These are phyloP conservation scores for Menidia menidia DNA, from an alignment of 2,797 vertebrate genomes.

Conservation along the genomic window DNA sequence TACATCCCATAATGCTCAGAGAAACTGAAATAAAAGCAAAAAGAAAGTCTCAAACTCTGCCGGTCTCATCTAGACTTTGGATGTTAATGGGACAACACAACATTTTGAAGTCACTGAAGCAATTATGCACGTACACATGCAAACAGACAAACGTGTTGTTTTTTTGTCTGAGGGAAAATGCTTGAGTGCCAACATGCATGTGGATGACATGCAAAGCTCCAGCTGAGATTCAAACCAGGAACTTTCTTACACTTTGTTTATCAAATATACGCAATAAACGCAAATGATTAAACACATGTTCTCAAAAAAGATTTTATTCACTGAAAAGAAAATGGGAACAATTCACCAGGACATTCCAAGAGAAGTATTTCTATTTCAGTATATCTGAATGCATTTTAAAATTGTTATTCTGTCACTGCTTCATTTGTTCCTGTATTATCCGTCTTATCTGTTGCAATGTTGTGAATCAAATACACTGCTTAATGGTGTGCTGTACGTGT, in stretches of 20 bases:
- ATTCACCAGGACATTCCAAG: constrained; percentile 21
- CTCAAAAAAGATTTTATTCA: constrained; percentile 9
- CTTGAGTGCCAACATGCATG: too few relatives aligned
- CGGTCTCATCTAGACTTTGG: not conserved
- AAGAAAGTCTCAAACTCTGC: too few relatives aligned
- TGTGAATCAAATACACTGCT: not conserved
- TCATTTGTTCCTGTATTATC: not conserved
- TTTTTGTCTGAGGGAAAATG: too few relatives aligned
- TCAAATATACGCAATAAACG: not conserved
- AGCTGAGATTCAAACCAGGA: too few relatives aligned
- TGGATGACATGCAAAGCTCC: too few relatives aligned
- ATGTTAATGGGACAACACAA: not conserved
- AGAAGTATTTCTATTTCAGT: constrained; percentile 30
- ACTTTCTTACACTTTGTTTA: not conserved
- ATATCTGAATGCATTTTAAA: constrained; percentile 22
- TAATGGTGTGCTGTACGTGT: constrained; percentile 3
- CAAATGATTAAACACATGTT: not conserved
- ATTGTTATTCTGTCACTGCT: constrained; percentile 6
- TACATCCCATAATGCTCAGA: too few relatives aligned
- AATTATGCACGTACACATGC: too few relatives aligned
- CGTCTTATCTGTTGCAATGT: not conserved
- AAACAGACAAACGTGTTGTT: too few relatives aligned
- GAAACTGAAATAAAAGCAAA: too few relatives aligned
- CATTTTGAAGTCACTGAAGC: too few relatives aligned
- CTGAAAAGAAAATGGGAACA: constrained; percentile 14